Evolutionary conservation across 2,888 invertebrate genomes (phyloP), one percentile per base, ranked within the genome.

Genomic region (Reticulitermes lucifugus): DNA sequence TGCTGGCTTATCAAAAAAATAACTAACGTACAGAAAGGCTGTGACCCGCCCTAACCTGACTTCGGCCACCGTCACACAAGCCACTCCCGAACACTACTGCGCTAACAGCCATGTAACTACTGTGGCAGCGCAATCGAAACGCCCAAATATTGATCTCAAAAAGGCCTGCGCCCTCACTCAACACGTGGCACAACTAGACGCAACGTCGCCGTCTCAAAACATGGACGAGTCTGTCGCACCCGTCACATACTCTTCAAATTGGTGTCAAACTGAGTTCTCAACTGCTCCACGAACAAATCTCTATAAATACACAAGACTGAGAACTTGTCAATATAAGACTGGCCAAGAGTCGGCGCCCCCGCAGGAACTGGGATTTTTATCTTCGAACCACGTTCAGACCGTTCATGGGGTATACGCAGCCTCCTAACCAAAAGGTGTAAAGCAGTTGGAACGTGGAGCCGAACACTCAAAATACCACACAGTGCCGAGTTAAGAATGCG

Each of bases 171-270:
- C 84, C 70, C 41, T 70, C 70, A 25, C 43, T 59, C 51, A 84
- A 60, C 84, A 84, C 81, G 84, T 84, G 84, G 84, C 84, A 84
- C 43, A 79, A 70, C 75, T 60, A 46, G 77, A 60, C 84, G 84
- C 77, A 60, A 80, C 80, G 80, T 60, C 60, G 60, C 29, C 60
- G 60, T 35, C 60, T 22, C 59, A 73, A n/a, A 29, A 14, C 73
- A 4, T 6, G 14, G 14, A 7, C 18, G 41, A 73, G 41, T 73
- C 21, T 7, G 35, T 25, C 41, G 41, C 73, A 29, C 22, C 35
- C 10, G 21, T 73, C 18, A 73, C 35, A 73, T 21, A 18, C 41
- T 55, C 55, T 55, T 55, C 55, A 18, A 18, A 55, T 55, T 12
- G 55, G 14, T 55, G 14, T 14, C 14, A 14, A 18, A 55, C 18